Evolutionary conservation across 2,113 vertebrate species (phyloP).

Genomic region (Lonchura striata): DNA sequence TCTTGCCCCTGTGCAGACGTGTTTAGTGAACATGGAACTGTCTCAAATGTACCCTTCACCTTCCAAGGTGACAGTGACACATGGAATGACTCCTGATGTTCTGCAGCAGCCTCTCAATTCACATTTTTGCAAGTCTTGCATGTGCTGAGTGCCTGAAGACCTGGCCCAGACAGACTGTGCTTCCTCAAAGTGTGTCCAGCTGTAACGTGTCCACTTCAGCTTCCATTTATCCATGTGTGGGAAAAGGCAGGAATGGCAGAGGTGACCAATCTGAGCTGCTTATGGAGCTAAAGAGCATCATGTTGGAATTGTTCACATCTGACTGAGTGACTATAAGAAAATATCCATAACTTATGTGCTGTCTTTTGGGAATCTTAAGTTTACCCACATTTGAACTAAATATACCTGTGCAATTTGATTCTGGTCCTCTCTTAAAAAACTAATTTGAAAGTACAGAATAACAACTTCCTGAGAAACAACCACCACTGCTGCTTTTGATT

Average conservation of each 20-base stretch:
- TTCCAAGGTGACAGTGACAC: neutral
- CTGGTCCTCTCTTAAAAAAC: neutral
- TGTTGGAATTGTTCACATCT: neutral
- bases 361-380: neutral
- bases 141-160: slow-evolving; percentile 6
- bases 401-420: neutral
- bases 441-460: neutral
- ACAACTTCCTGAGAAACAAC: neutral
- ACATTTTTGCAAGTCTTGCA: neutral
- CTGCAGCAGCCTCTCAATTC: neutral
- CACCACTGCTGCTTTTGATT: slow-evolving; percentile 3
- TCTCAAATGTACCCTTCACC: neutral
- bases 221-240: neutral
- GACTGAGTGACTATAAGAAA: neutral
- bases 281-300: neutral
- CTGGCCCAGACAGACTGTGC: neutral
- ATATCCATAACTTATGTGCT: neutral
- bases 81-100: neutral
- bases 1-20: neutral
- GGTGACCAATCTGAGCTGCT: neutral
- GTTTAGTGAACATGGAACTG: neutral
- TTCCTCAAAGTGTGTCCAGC: neutral
- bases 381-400: neutral
- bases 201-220: neutral
- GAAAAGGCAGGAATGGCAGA: neutral